phyloP scores from a whole-genome alignment of 2,888 invertebrate genomes.

The Drosophila ezoana region DNA sequence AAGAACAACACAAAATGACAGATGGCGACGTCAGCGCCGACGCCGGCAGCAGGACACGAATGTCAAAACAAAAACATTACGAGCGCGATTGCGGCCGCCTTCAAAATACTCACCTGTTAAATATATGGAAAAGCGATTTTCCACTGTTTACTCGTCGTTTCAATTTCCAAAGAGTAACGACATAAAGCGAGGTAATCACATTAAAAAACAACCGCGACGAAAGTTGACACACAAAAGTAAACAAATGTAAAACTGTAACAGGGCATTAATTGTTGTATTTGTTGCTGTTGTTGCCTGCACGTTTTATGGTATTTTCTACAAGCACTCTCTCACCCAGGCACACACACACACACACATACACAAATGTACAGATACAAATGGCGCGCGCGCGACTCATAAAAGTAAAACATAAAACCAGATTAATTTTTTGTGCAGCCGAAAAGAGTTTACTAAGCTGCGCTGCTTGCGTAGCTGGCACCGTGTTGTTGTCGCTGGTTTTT shows the following conservation, averaged over 20 bases:
- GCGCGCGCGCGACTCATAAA: constrained; percentile 64
- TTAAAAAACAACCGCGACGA: constrained; percentile 54
- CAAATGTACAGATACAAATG: constrained; percentile 36
- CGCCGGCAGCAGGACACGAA: constrained; percentile 63
- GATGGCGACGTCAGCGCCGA: constrained; percentile 59
- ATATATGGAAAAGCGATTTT: constrained; percentile 35
- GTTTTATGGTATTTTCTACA: constrained; percentile 72
- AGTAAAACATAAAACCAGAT: constrained; percentile 80
- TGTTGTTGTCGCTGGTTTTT: constrained; percentile 37
- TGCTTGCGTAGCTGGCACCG: constrained; percentile 60
- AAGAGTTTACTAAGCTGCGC: constrained; percentile 67
- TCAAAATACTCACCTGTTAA: constrained; percentile 45
- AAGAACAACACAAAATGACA: constrained; percentile 57
- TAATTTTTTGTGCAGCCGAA: constrained; percentile 72
- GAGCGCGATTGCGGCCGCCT: constrained; percentile 18
- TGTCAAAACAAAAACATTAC: constrained; percentile 51
- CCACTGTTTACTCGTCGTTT: constrained; percentile 32
- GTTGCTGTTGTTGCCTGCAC: constrained; percentile 62
- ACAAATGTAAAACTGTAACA: constrained; percentile 72
- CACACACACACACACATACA: constrained; percentile 36
- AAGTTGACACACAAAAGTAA: constrained; percentile 76
- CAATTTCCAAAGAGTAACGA: constrained; percentile 27
- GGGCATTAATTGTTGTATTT: constrained; percentile 54
- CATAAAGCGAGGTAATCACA: constrained; percentile 41
- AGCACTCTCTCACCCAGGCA: constrained; percentile 25